Evolutionary conservation across 2,888 invertebrate species (phyloP).

Genomic region (Lycophotia porphyrea): DNA sequence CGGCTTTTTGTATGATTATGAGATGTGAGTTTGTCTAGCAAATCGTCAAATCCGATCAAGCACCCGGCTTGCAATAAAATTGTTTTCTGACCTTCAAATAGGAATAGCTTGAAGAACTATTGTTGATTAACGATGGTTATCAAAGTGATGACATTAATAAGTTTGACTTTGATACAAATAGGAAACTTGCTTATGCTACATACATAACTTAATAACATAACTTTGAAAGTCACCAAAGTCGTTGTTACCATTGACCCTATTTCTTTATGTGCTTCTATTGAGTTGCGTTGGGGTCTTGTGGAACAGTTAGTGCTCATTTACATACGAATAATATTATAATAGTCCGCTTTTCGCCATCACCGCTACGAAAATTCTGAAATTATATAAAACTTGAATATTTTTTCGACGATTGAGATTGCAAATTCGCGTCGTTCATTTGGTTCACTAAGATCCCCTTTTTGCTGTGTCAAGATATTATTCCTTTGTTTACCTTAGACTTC

Average conservation of each 20-base stretch:
- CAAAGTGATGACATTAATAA: slow-evolving; percentile 5
- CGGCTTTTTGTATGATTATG: neutral
- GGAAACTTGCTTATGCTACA: neutral
- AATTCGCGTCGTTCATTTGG: neutral
- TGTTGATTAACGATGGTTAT: slow-evolving; percentile 7
- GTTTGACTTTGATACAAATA: slow-evolving; percentile 13
- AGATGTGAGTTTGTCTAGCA: neutral
- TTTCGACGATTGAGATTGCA: neutral
- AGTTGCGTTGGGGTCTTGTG: neutral
- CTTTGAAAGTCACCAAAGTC: slow-evolving; percentile 29
- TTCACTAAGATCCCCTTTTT: neutral
- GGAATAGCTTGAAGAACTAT: neutral
- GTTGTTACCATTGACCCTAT: slow-evolving; percentile 38
- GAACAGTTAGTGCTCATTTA: slow-evolving; percentile 41
- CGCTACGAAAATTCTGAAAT: neutral
- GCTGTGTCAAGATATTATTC: neutral
- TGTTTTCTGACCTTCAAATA: neutral
- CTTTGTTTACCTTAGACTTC: neutral
- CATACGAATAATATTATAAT: slow-evolving; percentile 46
- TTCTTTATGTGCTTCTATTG: slow-evolving; percentile 22
- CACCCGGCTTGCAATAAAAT: neutral
- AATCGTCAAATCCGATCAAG: neutral
- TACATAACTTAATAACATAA: neutral
- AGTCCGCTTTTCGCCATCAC: slow-evolving; percentile 13
- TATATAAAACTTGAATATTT: neutral